Evolutionary conservation across 2,888 invertebrate genomes (phyloP).

Genomic region (Chironomus tentans): DNA sequence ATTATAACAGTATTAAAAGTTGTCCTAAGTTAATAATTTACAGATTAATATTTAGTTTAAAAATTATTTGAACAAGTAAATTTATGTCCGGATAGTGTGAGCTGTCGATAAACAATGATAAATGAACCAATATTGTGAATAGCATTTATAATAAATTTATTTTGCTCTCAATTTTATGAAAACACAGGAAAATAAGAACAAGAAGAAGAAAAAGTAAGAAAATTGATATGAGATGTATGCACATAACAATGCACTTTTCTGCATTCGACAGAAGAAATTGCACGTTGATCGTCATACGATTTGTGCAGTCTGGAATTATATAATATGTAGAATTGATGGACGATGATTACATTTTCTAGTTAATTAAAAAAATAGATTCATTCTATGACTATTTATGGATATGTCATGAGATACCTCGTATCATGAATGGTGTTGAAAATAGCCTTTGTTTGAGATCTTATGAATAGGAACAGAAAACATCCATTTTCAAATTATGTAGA

Average conservation of each 20-base stretch:
- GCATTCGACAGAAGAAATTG: not conserved
- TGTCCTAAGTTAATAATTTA: too few species aligned
- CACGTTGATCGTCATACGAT: not conserved
- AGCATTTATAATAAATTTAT: not conserved
- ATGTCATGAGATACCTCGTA: too few species aligned
- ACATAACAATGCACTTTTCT: constrained; percentile 12
- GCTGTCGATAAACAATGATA: not conserved
- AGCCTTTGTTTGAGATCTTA: too few species aligned
- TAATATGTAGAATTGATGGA: not conserved
- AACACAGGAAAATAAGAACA: not conserved
- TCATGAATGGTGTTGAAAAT: too few species aligned
- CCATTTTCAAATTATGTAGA: too few species aligned
- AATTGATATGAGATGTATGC: not conserved
- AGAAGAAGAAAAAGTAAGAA: too few species aligned
- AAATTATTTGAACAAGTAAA: not conserved
- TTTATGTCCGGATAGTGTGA: not conserved
- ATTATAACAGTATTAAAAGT: too few species aligned
- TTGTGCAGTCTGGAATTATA: not conserved
- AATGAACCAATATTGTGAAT: not conserved
- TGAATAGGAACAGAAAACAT: too few species aligned
- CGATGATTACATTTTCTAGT: not conserved
- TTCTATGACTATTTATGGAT: not conserved
- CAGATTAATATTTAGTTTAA: too few species aligned
- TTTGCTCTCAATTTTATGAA: not conserved
- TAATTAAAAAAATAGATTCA: not conserved